Percentiles rank a stretch among this genome's conserved stretches.
Evolutionary conservation across 2,113 vertebrate genomes (phyloP).

Genomic region (Meleagris gallopavo): DNA sequence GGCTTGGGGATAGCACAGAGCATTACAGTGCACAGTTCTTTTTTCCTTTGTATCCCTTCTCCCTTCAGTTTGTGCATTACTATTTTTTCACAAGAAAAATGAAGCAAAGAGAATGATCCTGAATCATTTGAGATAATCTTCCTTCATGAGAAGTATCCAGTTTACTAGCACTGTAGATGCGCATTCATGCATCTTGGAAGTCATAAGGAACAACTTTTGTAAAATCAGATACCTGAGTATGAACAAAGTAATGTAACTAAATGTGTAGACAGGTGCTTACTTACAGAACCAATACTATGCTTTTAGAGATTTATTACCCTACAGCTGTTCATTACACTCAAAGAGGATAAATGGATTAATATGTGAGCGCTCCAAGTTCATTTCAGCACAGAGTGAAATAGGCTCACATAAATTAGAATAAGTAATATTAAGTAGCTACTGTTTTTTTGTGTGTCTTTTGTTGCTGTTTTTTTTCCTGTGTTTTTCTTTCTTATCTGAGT

Average conservation of each 20-base stretch:
- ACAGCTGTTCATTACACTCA: neutral
- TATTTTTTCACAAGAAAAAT: neutral
- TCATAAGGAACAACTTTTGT: neutral
- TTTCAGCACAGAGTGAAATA: neutral
- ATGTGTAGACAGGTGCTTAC: neutral
- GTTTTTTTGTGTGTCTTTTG: neutral
- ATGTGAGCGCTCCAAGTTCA: neutral
- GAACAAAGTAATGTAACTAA: neutral
- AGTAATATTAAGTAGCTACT: neutral
- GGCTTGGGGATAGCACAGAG: neutral
- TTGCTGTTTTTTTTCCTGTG: neutral
- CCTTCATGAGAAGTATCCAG: neutral
- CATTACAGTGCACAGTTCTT: neutral
- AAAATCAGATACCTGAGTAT: neutral
- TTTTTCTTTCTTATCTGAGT: neutral
- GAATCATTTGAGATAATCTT: neutral
- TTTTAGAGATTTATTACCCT: neutral
- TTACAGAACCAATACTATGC: neutral
- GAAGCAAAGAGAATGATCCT: neutral
- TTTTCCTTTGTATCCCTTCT: neutral
- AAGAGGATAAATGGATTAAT: neutral
- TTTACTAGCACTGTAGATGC: neutral
- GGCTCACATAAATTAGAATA: neutral
- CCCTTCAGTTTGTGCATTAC: neutral
- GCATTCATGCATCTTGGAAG: neutral